These are phyloP conservation scores for Sebastes trivittatus DNA, from an alignment of 2,797 vertebrate species.

Conservation along the genomic window DNA sequence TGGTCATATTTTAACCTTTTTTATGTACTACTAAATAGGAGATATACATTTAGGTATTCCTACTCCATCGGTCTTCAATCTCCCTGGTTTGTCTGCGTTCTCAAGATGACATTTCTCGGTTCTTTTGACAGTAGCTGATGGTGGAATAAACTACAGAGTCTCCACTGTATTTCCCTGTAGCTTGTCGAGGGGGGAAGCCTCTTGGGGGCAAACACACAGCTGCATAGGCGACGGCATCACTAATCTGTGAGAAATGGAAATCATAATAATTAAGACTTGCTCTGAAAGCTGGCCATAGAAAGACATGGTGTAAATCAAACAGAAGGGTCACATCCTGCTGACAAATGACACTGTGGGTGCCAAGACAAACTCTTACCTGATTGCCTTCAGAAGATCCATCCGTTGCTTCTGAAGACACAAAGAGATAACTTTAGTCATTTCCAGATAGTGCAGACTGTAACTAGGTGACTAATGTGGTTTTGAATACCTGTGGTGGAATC, in stretches of 20 bases:
- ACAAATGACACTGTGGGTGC: background rate
- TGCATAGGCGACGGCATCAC: slow-evolving; percentile 9
- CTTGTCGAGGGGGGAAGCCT: background rate
- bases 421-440: background rate
- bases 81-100: background rate
- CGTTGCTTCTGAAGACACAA: background rate
- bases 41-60: background rate
- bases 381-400: background rate
- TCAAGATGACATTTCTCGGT: background rate
- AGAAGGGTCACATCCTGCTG: background rate
- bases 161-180: background rate
- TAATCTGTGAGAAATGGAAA: background rate
- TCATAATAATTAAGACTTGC: background rate
- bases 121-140: background rate
- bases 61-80: background rate
- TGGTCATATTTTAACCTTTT: background rate
- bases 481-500: slow-evolving; percentile 15
- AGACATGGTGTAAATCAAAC: background rate
- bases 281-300: background rate
- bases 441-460: background rate
- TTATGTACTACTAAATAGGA: background rate
- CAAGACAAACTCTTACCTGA: slow-evolving; percentile 5
- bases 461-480: background rate
- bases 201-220: background rate
- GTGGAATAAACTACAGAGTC: slow-evolving; percentile 30